Percentiles rank a stretch among this genome's conserved stretches.
Evolutionary conservation across 2,888 invertebrate species (phyloP).

Genomic region (Gasteruption jaculator): DNA sequence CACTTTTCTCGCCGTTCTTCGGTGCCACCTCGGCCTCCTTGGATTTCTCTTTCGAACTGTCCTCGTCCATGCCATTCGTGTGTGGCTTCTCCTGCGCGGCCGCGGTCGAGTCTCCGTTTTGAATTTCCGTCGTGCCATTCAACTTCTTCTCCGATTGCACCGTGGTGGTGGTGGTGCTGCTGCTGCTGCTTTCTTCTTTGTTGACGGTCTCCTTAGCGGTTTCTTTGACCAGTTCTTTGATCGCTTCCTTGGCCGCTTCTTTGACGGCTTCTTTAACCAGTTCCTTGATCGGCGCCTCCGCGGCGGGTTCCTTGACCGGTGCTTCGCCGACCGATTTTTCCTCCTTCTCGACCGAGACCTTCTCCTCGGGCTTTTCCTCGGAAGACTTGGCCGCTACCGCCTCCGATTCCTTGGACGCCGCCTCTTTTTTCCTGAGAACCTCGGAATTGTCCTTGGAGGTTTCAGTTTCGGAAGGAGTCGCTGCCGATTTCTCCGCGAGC

Average conservation of each 20-base stretch:
- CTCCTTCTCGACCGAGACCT: conserved; percentile 22
- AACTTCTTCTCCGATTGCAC: conserved; percentile 27
- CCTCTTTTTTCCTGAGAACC: conserved; percentile 19
- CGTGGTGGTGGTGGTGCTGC: conserved; percentile 10
- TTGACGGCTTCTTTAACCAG: conserved; percentile 22
- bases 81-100: conserved; percentile 36
- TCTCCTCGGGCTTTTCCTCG: conserved; percentile 28
- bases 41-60: conserved; percentile 30
- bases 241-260: conserved; percentile 24
- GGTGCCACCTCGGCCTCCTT: conserved; percentile 29
- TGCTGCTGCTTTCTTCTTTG: conserved; percentile 15
- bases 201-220: conserved; percentile 15
- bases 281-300: conserved; percentile 11
- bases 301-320: conserved; percentile 5
- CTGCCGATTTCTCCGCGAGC: conserved; percentile 22
- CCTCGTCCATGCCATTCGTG: conserved; percentile 42
- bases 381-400: conserved; percentile 25
- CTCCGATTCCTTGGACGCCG: conserved; percentile 22
- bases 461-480: conserved; percentile 25
- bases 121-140: conserved; percentile 36
- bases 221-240: conserved; percentile 13
- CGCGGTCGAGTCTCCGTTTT: conserved; percentile 31
- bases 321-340: conserved; percentile 24
- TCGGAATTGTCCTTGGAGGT: conserved; percentile 27
- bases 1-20: conserved; percentile 41